Base-by-base conservation (phyloP, 2,888 invertebrate genomes). In the Sabatieria punctata region DNA sequence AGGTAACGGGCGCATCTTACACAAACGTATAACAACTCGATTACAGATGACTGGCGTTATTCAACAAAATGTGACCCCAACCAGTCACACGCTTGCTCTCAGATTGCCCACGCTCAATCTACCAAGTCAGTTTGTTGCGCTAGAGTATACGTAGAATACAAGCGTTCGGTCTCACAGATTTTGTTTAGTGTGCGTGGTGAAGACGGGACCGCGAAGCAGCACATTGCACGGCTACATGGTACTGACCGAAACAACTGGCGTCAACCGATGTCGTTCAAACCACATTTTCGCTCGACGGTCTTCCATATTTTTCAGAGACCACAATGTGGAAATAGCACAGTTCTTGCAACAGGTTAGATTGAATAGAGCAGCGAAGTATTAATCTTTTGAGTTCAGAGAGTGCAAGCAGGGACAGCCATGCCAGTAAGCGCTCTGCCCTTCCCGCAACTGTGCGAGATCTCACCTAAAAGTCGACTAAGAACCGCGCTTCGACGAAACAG, bases 111-210 rank as follows among this genome's bases (percentile, higher is more conserved):
- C n/a, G n/a, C n/a, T n/a, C n/a, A n/a, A n/a, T n/a, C n/a, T n/a
- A n/a, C n/a, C n/a, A n/a, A n/a, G n/a, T n/a, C n/a, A n/a, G n/a
- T n/a, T n/a, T n/a, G n/a, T n/a, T n/a, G n/a, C n/a, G n/a, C n/a
- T n/a, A n/a, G n/a, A n/a, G n/a, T n/a, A n/a, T n/a, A n/a, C n/a
- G n/a, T n/a, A n/a, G n/a, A n/a, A n/a, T n/a, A n/a, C n/a, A n/a
- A n/a, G n/a, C n/a, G n/a, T n/a, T n/a, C n/a, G n/a, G n/a, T n/a
- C n/a, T 33, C 11, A 33, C 11, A 33, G 11, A 13, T 33, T n/a
- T 11, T 13, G 11, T 45, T 41, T 18, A 45, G 45, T 45, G 39
- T 45, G 45, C 45, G 15, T 33, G 4, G 40, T 45, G 19, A 37
- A 41, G n/a, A 40, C 35, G 26, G 41, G 45, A 4, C 41, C 45